Conservation (phyloP, 2,113 vertebrate species). For the Apaloderma vittatum region DNA sequence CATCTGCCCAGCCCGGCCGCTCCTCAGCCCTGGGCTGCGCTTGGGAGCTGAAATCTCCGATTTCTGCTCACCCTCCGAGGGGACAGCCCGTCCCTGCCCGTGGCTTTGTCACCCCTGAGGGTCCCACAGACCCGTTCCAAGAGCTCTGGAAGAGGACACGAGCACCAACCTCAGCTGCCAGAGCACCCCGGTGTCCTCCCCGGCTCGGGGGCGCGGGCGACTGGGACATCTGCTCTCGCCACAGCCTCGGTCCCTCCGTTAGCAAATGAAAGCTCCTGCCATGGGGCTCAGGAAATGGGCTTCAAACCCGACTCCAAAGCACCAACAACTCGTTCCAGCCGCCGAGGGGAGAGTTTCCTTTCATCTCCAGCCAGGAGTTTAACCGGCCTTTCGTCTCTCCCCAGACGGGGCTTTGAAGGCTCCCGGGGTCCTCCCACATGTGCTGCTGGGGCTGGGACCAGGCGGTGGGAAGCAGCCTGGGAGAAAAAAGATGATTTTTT, state of each 20-base stretch:
- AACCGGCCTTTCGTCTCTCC: slow-evolving; percentile 37
- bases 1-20: neutral
- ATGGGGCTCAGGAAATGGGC: slow-evolving; percentile 2
- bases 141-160: rapidly evolving
- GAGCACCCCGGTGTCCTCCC: neutral
- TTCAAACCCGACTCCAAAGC: slow-evolving; percentile 1
- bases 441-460: slow-evolving; percentile 10
- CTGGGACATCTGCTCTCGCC: neutral
- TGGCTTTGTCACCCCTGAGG: neutral
- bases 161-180: neutral
- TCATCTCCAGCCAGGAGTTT: slow-evolving; percentile 58
- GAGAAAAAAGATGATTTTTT: rapidly evolving
- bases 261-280: neutral
- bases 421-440: slow-evolving; percentile 43
- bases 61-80: neutral
- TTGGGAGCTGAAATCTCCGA: neutral
- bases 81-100: rapidly evolving
- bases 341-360: slow-evolving; percentile 26
- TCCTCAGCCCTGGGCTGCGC: neutral
- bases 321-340: slow-evolving; percentile 48
- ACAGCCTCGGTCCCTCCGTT: neutral
- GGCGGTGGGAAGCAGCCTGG: neutral
- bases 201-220: rapidly evolving
- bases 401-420: slow-evolving; percentile 51
- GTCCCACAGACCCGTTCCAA: neutral